A percentile compares a stretch with the other conserved stretches of the same genome.
Evolutionary conservation across 2,797 vertebrate species (phyloP).

Genomic region (Dryobates pubescens): DNA sequence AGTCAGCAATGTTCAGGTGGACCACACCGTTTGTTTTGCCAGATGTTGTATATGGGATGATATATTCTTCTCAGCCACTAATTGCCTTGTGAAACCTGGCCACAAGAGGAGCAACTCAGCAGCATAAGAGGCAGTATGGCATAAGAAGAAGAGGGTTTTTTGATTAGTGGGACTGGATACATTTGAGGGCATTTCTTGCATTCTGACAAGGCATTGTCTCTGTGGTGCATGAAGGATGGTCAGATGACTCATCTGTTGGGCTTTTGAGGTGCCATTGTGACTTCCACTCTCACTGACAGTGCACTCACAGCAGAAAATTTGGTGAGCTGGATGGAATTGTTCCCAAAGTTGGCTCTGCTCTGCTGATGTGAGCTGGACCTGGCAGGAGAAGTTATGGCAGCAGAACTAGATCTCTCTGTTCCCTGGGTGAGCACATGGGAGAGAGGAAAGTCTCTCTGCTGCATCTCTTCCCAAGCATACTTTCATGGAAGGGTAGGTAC

Average conservation of each 20-base stretch:
- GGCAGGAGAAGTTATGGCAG: background rate
- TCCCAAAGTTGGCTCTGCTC: background rate
- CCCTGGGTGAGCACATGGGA: rapidly evolving
- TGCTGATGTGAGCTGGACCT: background rate
- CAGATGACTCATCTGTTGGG: background rate
- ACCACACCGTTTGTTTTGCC: background rate
- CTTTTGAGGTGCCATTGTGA: background rate
- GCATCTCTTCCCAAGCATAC: background rate
- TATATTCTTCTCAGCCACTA: background rate
- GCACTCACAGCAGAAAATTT: background rate
- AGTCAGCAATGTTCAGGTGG: background rate
- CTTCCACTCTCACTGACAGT: background rate
- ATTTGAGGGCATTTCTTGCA: rapidly evolving
- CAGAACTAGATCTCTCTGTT: background rate
- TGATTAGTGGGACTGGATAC: background rate
- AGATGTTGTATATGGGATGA: background rate
- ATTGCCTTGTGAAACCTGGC: background rate
- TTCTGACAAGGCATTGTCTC: background rate
- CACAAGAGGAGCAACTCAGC: background rate
- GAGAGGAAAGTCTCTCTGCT: background rate
- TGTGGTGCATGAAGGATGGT: background rate
- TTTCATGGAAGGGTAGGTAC: background rate
- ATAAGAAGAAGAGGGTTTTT: background rate
- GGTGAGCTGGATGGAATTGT: background rate
- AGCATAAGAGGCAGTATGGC: background rate